Conservation (phyloP, 2,113 vertebrate genomes). For the Oreochromis tanganicae region DNA sequence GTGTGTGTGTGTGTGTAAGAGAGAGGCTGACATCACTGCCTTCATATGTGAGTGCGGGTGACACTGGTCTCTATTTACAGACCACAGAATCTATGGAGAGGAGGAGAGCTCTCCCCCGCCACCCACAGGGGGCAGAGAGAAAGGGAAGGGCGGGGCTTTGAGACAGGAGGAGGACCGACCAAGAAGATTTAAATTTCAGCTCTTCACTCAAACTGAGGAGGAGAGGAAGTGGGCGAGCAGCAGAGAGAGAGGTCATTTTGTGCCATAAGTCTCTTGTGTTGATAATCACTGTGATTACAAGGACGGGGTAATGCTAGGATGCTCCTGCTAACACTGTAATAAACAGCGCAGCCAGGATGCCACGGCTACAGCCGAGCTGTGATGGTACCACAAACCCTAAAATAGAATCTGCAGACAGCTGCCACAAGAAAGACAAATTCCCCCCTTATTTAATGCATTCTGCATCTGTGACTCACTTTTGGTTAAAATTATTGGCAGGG, state of each 20-base stretch:
- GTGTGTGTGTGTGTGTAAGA: not conserved
- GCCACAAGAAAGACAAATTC: not conserved
- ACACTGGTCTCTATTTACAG: conserved; percentile 29
- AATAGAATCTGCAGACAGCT: not conserved
- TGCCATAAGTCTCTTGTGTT: not conserved
- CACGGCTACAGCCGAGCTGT: not conserved
- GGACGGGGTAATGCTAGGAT: conserved; percentile 40
- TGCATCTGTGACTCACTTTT: not conserved
- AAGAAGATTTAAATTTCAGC: not conserved
- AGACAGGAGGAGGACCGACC: not conserved
- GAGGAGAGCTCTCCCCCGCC: not conserved
- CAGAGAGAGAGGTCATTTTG: not conserved
- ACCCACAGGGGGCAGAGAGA: rapidly evolving
- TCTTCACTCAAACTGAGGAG: not conserved
- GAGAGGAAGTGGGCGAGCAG: not conserved
- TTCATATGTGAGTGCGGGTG: not conserved
- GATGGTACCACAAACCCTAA: not conserved
- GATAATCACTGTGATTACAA: conserved; percentile 65
- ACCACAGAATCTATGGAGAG: not conserved
- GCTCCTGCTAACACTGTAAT: not conserved
- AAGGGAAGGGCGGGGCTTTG: not conserved
- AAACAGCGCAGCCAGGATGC: not conserved
- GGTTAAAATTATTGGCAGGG: not conserved
- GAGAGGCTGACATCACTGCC: not conserved
- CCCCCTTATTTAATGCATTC: not conserved